Evolutionary conservation across 2,888 invertebrate species (phyloP).

Genomic region (Hydrotaea diabolus): DNA sequence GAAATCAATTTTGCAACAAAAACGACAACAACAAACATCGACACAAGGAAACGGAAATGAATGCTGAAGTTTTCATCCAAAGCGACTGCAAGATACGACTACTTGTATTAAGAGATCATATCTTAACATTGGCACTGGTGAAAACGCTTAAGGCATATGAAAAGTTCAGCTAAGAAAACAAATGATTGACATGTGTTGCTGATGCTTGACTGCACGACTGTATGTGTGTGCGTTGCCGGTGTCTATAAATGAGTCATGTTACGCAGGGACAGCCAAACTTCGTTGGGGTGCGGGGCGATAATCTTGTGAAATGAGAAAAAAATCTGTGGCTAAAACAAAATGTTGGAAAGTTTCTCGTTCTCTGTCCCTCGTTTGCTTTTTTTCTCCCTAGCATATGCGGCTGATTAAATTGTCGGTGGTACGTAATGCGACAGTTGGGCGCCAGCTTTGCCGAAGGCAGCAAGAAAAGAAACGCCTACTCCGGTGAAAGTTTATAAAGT

Average conservation of each 20-base stretch:
- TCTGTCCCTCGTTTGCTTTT: constrained; percentile 59
- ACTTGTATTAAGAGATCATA: constrained; percentile 53
- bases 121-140: constrained; percentile 50
- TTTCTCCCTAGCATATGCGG: constrained; percentile 17
- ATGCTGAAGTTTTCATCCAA: constrained; percentile 58
- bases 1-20: constrained; percentile 33
- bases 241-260: constrained; percentile 53
- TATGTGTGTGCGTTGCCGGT: constrained; percentile 7
- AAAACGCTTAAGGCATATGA: constrained; percentile 40
- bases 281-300: neutral
- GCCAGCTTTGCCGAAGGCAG: constrained; percentile 55
- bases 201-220: neutral
- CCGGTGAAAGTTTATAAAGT: constrained; percentile 42
- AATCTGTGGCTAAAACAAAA: constrained; percentile 50
- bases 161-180: constrained; percentile 68
- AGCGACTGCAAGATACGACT: neutral
- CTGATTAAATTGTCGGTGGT: constrained; percentile 49
- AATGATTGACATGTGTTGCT: constrained; percentile 77
- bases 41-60: constrained; percentile 66
- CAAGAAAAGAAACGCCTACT: constrained; percentile 71
- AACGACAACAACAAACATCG: constrained; percentile 18
- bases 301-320: constrained; percentile 43
- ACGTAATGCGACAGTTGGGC: constrained; percentile 66
- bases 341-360: constrained; percentile 50
- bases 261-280: neutral